Evolutionary conservation across 2,113 vertebrate genomes (phyloP).

Genomic region (Neopipo cinnamomea): DNA sequence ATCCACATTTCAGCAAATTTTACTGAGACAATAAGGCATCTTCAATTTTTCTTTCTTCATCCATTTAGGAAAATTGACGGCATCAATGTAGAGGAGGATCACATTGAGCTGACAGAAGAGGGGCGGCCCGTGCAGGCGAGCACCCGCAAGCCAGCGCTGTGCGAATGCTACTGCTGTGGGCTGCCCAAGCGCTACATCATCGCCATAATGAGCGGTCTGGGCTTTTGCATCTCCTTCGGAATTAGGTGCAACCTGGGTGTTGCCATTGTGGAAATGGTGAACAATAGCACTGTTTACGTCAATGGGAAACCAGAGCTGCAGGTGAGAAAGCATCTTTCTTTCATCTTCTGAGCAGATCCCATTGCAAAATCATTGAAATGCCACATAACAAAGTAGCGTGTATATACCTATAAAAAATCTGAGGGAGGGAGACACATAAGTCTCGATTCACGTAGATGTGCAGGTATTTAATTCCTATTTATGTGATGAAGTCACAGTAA

Average conservation of each 20-base stretch:
- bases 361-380: fast-evolving
- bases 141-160: constrained; percentile 26
- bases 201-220: constrained; percentile 93
- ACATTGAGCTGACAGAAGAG: constrained; percentile 88
- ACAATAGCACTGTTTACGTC: constrained; percentile 92
- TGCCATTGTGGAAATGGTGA: constrained; percentile 98
- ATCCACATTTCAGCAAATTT: neutral
- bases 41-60: neutral
- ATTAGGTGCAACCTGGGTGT: constrained; percentile 97
- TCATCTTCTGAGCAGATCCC: neutral
- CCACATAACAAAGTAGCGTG: fast-evolving
- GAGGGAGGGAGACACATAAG: fast-evolving
- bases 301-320: constrained; percentile 89
- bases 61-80: constrained; percentile 89
- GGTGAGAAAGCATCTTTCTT: constrained; percentile 65
- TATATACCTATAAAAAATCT: fast-evolving
- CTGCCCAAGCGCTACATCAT: constrained; percentile 96
- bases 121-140: constrained; percentile 76
- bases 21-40: neutral
- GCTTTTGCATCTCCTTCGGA: constrained; percentile 99
- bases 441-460: too few relatives aligned
- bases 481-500: neutral
- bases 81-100: constrained; percentile 77
- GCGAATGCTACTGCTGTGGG: constrained; percentile 87
- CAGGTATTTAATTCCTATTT: neutral